These are phyloP conservation scores for Etheostoma spectabile DNA, from an alignment of 2,113 vertebrate species.

Conservation along the genomic window DNA sequence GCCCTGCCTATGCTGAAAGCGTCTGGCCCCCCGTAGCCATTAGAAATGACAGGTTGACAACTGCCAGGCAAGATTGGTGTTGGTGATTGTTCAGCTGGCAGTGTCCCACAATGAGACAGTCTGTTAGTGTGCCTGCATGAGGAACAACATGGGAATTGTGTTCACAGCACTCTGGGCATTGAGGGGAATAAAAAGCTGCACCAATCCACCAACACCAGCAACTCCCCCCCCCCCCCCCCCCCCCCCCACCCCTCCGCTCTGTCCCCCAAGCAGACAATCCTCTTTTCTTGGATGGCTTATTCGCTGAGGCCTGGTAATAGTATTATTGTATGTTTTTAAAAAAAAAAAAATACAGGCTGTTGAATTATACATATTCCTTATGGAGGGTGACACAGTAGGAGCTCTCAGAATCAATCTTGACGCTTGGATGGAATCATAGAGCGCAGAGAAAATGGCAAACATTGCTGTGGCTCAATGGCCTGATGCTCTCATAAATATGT, in stretches of 20 bases:
- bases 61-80: constrained; percentile 80
- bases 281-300: constrained; percentile 68
- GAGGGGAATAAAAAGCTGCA: constrained; percentile 66
- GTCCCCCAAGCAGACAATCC: constrained; percentile 67
- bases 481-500: constrained; percentile 85
- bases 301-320: constrained; percentile 75
- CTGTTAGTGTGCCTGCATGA: constrained; percentile 74
- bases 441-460: constrained; percentile 84
- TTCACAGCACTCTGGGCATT: constrained; percentile 57
- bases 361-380: constrained; percentile 85
- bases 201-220: constrained; percentile 43
- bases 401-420: constrained; percentile 84
- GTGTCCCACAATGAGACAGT: constrained; percentile 73
- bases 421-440: constrained; percentile 81
- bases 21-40: constrained; percentile 79
- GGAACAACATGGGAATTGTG: constrained; percentile 68
- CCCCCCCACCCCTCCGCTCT: constrained; percentile 42
- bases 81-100: constrained; percentile 84
- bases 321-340: constrained; percentile 77
- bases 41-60: constrained; percentile 80
- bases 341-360: constrained; percentile 66
- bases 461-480: constrained; percentile 82
- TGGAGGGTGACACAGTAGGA: constrained; percentile 82
- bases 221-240: constrained; percentile 35
- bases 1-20: constrained; percentile 73